phyloP scores from a whole-genome alignment of 2,113 vertebrate species.

The Phainopepla nitens region DNA sequence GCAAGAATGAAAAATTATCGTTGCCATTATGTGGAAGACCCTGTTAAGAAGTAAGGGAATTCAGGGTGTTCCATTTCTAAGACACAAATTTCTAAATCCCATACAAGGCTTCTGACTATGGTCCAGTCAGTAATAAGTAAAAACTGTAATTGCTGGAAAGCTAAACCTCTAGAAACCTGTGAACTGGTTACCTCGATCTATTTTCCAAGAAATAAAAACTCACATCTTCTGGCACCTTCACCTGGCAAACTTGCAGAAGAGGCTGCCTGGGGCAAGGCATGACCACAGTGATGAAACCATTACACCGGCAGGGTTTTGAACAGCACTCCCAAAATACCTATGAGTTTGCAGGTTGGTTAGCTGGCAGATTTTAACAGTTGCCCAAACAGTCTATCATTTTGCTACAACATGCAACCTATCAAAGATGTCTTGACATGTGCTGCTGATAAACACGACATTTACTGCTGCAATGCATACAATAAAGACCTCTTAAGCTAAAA shows the following conservation, averaged over 20 bases:
- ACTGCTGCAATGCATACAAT: neutral
- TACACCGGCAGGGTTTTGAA: neutral
- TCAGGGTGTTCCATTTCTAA: neutral
- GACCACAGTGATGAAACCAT: neutral
- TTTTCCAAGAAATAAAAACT: neutral
- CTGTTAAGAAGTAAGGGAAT: neutral
- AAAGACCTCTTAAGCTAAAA: neutral
- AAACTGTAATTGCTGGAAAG: neutral
- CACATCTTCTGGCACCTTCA: neutral
- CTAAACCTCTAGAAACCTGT: neutral
- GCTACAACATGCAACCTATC: neutral
- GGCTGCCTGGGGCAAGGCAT: neutral
- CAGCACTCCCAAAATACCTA: neutral
- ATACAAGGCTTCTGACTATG: neutral
- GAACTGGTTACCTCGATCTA: neutral
- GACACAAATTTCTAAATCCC: neutral
- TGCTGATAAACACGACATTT: neutral
- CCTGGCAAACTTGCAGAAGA: neutral
- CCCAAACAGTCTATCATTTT: neutral
- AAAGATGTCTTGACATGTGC: neutral
- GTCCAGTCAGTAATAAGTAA: neutral
- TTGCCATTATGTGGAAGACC: accelerated
- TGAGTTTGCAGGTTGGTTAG: neutral
- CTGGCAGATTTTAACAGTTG: neutral
- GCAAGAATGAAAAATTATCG: neutral